phyloP scores from a whole-genome alignment of 2,797 vertebrate species.

The Pygocentrus nattereri region DNA sequence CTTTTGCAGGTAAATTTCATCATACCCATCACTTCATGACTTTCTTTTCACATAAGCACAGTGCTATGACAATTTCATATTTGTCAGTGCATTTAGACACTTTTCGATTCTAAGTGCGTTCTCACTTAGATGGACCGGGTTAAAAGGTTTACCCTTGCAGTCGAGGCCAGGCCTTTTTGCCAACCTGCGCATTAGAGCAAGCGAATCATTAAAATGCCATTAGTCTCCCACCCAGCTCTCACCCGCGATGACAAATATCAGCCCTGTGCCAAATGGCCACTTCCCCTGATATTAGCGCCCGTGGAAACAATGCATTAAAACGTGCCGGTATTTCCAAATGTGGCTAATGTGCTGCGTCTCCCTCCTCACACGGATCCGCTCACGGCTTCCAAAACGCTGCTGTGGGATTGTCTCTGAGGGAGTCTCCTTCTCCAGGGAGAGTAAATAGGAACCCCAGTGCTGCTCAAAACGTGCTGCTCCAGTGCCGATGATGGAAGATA shows the following conservation, averaged over 20 bases:
- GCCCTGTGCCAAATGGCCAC: conserved; percentile 50
- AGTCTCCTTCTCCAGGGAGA: conserved; percentile 11
- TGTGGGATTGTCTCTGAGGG: conserved; percentile 26
- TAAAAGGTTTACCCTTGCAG: conserved; percentile 54
- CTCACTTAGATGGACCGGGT: conserved; percentile 40
- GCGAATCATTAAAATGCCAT: conserved; percentile 78
- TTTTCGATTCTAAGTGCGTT: conserved; percentile 43
- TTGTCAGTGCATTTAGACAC: conserved; percentile 42
- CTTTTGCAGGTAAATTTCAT: conserved; percentile 23
- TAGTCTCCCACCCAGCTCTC: conserved; percentile 56
- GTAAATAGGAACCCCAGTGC: conserved; percentile 33
- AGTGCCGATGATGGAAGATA: conserved; percentile 49
- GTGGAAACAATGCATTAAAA: conserved; percentile 41
- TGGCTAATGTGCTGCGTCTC: conserved; percentile 39
- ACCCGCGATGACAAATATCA: conserved; percentile 43
- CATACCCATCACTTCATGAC: background rate
- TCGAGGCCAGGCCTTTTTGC: conserved; percentile 56
- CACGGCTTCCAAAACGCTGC: conserved; percentile 49
- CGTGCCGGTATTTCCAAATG: conserved; percentile 44
- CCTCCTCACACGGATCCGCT: conserved; percentile 35
- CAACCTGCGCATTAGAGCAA: conserved; percentile 76
- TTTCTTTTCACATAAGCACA: conserved; percentile 5
- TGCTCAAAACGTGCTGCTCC: conserved; percentile 36
- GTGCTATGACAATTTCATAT: conserved; percentile 23
- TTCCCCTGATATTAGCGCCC: conserved; percentile 46